These are phyloP conservation scores for Mycteria americana DNA, from an alignment of 2,797 vertebrate species.

Conservation along the genomic window DNA sequence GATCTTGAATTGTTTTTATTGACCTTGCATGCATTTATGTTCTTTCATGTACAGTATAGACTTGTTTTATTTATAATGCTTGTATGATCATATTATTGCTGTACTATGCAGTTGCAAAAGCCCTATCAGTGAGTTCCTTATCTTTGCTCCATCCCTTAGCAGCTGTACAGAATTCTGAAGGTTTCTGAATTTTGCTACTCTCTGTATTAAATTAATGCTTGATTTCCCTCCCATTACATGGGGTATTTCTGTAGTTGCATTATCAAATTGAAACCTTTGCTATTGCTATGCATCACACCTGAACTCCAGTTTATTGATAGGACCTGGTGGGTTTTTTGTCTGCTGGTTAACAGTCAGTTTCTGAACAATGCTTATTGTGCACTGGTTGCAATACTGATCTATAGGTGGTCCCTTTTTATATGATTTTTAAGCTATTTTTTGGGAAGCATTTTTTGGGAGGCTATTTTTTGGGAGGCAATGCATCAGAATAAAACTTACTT, in stretches of 20 bases:
- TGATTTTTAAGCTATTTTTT: neutral
- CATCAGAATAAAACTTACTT: neutral
- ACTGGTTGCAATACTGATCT: neutral
- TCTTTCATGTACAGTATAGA: neutral
- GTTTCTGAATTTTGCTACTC: neutral
- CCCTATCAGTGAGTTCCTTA: neutral
- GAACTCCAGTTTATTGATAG: neutral
- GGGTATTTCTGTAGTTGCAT: neutral
- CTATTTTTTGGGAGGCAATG: neutral
- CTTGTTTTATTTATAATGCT: neutral
- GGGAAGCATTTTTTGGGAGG: too few relatives aligned
- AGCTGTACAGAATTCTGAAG: neutral
- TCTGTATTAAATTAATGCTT: neutral
- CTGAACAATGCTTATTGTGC: neutral
- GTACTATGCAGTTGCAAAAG: neutral
- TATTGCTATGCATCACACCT: neutral
- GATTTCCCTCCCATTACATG: neutral
- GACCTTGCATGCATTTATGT: neutral
- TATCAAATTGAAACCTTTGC: neutral
- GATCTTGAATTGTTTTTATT: neutral
- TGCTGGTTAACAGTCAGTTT: neutral
- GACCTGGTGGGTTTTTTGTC: neutral
- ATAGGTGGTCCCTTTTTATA: neutral
- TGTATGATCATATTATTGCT: neutral
- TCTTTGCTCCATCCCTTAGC: neutral